phyloP scores from a whole-genome alignment of 37 sponge, comb jelly and placozoan species.

The Crambe crambe region DNA sequence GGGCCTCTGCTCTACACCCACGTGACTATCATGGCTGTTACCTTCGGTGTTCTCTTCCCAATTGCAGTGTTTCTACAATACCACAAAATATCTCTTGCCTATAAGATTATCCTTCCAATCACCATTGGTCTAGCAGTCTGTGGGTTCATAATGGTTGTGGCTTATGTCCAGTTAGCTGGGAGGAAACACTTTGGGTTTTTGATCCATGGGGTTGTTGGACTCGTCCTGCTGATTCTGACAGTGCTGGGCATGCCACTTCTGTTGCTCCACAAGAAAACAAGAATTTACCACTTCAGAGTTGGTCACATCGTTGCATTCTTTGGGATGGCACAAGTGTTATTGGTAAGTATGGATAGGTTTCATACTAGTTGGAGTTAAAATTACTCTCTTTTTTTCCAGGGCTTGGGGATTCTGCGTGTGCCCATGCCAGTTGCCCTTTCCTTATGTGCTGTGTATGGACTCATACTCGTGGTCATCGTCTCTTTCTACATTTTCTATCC shows the following conservation, averaged over 20 bases:
- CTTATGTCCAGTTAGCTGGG: constrained; percentile 28
- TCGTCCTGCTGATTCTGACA: constrained; percentile 26
- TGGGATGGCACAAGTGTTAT: constrained; percentile 52
- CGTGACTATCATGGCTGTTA: constrained; percentile 43
- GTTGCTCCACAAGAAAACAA: not conserved
- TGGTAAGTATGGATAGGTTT: constrained; percentile 33
- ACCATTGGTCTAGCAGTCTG: constrained; percentile 14
- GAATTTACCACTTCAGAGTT: constrained; percentile 24
- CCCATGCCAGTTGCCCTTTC: not conserved
- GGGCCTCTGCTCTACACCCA: constrained; percentile 43
- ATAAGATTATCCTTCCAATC: constrained; percentile 36
- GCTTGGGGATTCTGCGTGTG: constrained; percentile 19
- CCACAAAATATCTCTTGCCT: not conserved
- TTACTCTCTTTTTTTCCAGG: constrained; percentile 35
- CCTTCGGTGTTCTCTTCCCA: constrained; percentile 48
- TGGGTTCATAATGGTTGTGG: constrained; percentile 35
- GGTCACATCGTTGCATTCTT: constrained; percentile 44
- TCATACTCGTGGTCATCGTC: constrained; percentile 15
- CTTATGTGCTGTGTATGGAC: constrained; percentile 38
- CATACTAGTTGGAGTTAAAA: not conserved
- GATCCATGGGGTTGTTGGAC: constrained; percentile 48
- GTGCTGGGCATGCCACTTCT: constrained; percentile 34
- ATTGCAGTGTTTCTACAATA: constrained; percentile 48
- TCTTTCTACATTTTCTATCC: constrained; percentile 33
- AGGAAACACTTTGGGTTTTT: constrained; percentile 25